phyloP scores from a whole-genome alignment of 2,888 invertebrate species.

The Hemistola chrysoprasaria region DNA sequence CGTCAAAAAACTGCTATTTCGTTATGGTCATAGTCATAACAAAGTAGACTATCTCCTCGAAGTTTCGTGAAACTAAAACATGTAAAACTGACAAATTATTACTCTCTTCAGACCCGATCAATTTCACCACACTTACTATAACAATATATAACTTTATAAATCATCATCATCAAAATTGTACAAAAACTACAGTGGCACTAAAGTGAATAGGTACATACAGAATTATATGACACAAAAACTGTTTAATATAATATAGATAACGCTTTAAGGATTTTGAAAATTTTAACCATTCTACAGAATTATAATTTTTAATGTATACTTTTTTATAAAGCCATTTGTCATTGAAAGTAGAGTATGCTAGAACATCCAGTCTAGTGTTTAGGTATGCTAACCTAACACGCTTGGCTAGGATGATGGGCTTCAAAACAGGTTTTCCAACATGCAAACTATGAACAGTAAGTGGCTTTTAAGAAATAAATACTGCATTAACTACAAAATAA shows the following conservation, averaged over 20 bases:
- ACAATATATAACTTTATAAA: conserved; percentile 32
- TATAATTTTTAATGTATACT: too few relatives aligned
- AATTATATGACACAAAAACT: conserved; percentile 3
- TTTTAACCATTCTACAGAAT: too few relatives aligned
- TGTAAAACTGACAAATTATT: not conserved
- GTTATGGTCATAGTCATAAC: conserved; percentile 14
- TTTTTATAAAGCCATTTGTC: conserved; percentile 9
- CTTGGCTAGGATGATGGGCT: conserved; percentile 35
- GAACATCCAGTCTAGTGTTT: conserved; percentile 17
- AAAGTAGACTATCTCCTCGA: conserved; percentile 6
- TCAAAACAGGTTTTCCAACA: conserved; percentile 38
- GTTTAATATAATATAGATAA: too few relatives aligned
- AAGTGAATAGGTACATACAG: not conserved
- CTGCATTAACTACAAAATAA: not conserved
- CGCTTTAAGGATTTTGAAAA: too few relatives aligned
- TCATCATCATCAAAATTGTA: not conserved
- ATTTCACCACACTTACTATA: too few relatives aligned
- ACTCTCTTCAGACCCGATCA: too few relatives aligned
- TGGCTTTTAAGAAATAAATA: conserved; percentile 1
- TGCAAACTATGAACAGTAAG: conserved; percentile 10
- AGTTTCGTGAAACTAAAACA: conserved; percentile 6
- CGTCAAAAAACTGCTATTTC: conserved; percentile 26
- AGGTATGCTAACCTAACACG: conserved; percentile 47
- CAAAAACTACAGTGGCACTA: not conserved
- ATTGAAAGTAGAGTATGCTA: conserved; percentile 24